Base-by-base conservation (phyloP, 2,888 invertebrate species). In the Ormyrus pomaceus region DNA sequence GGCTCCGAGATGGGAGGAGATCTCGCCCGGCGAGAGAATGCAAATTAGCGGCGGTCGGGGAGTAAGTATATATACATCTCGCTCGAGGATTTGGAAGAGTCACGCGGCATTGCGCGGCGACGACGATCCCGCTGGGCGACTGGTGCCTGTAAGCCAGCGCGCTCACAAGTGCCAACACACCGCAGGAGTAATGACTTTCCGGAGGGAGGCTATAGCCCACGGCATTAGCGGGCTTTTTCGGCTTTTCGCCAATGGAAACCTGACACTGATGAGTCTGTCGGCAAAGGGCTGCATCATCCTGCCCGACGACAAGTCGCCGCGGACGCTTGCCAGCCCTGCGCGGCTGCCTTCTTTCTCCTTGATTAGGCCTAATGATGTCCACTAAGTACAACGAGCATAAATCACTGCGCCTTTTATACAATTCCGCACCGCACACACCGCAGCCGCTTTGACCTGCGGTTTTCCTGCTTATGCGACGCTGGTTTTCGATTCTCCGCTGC, bases 41-140 rank as follows among this genome's bases (percentile, higher is more conserved):
- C 82, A 83, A 84, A 84, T 84, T 82, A 82, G 75, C 77, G 69
- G 81, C 82, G 76, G 62, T 79, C 50, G 74, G 82, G 77, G 82
- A 79, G 82, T 73, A 77, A 34, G 34, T 34, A 34, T 34, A 34
- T 34, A 34, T 34, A 34, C 34, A 34, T 34, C 34, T 79, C 61
- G 46, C 8, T 80, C n/a, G 62, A 50, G 13, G 45, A 64, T 78
- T 79, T 66, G 45, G 71, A 58, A 64, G 76, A 82, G 83, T 80
- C 82, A 81, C 68, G 56, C 46, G 73, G 62, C 34, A 68, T 58
- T 62, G 46, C 53, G 6, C 61, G 34, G 45, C 51, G 48, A 19
- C 2, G 19, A 1, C 3, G 7, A 6, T 53, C 19, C 50, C 55
- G 62, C 55, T 64, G 62, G 9, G 8, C 34, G 11, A 50, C 74